Conservation (phyloP, 2,113 vertebrate genomes). For the Poeciliopsis retropinna region DNA sequence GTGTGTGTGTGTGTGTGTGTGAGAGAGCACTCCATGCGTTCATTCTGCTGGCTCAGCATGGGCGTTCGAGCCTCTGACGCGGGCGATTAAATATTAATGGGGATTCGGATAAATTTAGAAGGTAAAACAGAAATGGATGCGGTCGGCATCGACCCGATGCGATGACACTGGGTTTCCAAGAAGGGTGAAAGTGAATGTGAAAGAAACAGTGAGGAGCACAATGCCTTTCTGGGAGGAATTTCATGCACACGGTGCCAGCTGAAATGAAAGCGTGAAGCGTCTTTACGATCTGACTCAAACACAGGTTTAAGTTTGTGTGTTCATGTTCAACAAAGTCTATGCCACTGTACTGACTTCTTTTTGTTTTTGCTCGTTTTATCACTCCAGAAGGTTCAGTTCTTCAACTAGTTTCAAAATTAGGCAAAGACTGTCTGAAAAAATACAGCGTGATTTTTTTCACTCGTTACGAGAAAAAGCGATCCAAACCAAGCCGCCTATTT, state of each 20-base stretch:
- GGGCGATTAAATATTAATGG: constrained; percentile 71
- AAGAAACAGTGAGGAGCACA: neutral
- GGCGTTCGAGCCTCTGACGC: constrained; percentile 53
- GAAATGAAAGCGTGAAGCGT: neutral
- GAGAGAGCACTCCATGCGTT: constrained; percentile 34
- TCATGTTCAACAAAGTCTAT: neutral
- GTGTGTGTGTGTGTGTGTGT: constrained; percentile 15
- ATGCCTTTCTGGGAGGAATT: too few relatives aligned
- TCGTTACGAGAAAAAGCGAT: neutral
- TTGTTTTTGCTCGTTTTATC: neutral
- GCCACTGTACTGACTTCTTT: neutral
- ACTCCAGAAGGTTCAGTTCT: too few relatives aligned
- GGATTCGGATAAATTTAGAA: constrained; percentile 69
- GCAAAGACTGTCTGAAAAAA: neutral
- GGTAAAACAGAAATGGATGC: constrained; percentile 45
- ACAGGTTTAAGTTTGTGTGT: neutral
- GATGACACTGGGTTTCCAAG: constrained; percentile 17
- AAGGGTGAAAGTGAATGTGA: constrained; percentile 8
- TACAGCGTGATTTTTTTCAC: neutral
- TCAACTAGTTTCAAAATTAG: neutral
- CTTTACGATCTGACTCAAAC: neutral
- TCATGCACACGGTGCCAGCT: neutral
- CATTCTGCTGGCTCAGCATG: constrained; percentile 63
- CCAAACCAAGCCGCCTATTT: too few relatives aligned
- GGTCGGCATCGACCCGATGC: constrained; percentile 21